These are phyloP conservation scores for Yponomeuta plumbellus DNA, from an alignment of 2,888 invertebrate genomes.

Conservation along the genomic window DNA sequence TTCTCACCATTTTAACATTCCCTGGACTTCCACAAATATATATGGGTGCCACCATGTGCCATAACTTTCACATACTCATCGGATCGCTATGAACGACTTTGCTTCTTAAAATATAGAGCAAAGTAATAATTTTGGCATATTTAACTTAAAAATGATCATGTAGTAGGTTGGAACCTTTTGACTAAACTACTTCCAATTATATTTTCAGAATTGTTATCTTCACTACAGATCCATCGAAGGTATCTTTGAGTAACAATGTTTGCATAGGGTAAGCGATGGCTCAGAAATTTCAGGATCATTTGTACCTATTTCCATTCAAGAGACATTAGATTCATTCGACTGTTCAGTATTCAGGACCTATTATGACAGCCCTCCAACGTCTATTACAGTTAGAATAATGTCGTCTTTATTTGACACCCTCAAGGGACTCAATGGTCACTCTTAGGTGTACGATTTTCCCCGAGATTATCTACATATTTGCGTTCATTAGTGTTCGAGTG, in stretches of 20 bases:
- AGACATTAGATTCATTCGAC: background rate
- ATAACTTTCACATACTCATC: too few species aligned
- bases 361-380: background rate
- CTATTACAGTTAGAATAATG: background rate
- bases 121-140: too few species aligned
- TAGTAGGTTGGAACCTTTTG: too few species aligned
- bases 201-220: background rate
- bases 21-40: too few species aligned
- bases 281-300: background rate
- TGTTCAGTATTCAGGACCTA: background rate
- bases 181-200: too few species aligned
- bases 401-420: background rate
- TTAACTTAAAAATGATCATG: too few species aligned
- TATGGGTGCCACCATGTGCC: too few species aligned
- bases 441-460: background rate
- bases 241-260: background rate
- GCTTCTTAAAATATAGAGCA: too few species aligned
- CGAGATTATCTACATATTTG: too few species aligned
- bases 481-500: too few species aligned
- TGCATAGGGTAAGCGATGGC: background rate
- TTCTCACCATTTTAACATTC: too few species aligned
- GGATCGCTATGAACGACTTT: too few species aligned
- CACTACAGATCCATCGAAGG: background rate
- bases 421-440: background rate
- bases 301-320: background rate